phyloP scores from a whole-genome alignment of 2,797 vertebrate species.

The Platalea minor region DNA sequence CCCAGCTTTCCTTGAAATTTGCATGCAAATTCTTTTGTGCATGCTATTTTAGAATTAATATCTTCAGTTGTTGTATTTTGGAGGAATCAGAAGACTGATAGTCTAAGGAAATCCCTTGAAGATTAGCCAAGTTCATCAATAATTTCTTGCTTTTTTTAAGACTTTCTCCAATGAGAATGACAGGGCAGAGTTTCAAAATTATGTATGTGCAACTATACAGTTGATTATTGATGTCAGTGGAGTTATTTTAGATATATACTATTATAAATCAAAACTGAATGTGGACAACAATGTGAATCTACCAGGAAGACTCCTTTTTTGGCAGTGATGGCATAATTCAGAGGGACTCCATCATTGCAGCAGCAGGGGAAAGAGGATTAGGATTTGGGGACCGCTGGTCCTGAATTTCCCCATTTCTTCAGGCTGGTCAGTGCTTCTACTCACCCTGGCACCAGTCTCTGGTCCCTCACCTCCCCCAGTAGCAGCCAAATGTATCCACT shows the following conservation, averaged over 20 bases:
- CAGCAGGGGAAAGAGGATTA: neutral
- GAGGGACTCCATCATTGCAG: neutral
- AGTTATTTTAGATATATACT: neutral
- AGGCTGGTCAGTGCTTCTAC: neutral
- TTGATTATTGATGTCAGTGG: neutral
- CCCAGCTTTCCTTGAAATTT: neutral
- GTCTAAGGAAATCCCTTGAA: neutral
- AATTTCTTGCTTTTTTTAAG: neutral
- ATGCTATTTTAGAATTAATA: neutral
- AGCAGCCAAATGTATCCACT: neutral
- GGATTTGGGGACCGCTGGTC: neutral
- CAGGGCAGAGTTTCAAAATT: neutral
- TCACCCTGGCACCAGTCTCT: rapidly evolving
- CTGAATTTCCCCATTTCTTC: neutral
- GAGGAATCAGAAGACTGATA: neutral
- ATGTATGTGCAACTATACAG: neutral
- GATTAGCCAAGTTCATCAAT: neutral
- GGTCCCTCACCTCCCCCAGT: rapidly evolving
- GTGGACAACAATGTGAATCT: neutral
- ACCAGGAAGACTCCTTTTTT: neutral
- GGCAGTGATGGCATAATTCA: neutral
- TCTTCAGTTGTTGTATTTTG: neutral
- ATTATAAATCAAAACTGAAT: neutral
- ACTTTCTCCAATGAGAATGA: neutral
- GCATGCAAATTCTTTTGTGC: neutral